Evolutionary conservation across 2,797 vertebrate genomes (phyloP).

Genomic region (Pangasius djambal): DNA sequence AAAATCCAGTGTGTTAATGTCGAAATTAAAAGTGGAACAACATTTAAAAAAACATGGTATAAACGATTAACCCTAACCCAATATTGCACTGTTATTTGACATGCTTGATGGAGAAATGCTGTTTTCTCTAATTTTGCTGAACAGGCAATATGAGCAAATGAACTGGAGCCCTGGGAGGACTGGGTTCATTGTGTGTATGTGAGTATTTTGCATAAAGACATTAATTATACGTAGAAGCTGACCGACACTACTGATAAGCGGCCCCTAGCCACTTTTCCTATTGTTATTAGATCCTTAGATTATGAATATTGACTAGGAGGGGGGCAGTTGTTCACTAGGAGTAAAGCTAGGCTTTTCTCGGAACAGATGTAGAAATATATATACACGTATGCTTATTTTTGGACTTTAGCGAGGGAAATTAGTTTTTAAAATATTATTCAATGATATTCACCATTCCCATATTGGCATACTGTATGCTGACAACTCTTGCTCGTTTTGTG

Average conservation of each 20-base stretch:
- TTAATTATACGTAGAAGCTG: not conserved
- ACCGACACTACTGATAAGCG: not conserved
- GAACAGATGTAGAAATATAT: not conserved
- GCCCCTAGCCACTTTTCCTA: not conserved
- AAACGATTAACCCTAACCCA: not conserved
- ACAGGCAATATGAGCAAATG: not conserved
- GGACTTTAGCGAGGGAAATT: not conserved
- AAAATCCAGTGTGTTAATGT: not conserved
- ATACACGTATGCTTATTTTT: not conserved
- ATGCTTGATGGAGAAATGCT: not conserved
- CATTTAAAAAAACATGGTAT: not conserved
- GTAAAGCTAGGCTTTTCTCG: not conserved
- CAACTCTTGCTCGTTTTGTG: not conserved
- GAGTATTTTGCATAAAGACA: constrained; percentile 11
- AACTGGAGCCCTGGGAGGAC: not conserved
- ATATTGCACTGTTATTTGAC: not conserved
- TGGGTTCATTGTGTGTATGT: not conserved
- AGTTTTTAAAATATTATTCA: not conserved
- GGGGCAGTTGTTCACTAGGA: not conserved
- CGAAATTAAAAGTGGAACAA: not conserved
- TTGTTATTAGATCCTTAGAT: not conserved
- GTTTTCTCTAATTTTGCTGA: not conserved
- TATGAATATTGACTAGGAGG: not conserved
- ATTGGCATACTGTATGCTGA: not conserved
- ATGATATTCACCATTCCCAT: too few species aligned